Percentiles rank a stretch among this genome's conserved stretches.
These are phyloP conservation scores for Ataeniobius toweri DNA, from an alignment of 2,797 vertebrate genomes.

Conservation along the genomic window DNA sequence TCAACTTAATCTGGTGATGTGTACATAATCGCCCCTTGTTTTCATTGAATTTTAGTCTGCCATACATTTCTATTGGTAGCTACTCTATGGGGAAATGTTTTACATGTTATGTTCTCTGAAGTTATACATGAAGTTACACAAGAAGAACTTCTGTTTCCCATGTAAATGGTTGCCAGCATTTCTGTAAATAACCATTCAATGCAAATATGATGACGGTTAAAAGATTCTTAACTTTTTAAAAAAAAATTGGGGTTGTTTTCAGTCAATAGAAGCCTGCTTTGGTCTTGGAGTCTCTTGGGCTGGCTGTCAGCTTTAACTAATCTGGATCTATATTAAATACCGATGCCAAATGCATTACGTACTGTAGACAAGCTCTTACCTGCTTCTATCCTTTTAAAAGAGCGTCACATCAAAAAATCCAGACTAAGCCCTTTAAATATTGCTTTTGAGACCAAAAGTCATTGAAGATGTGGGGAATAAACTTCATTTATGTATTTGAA, in stretches of 20 bases:
- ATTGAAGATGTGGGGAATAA: background rate
- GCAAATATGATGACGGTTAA: background rate
- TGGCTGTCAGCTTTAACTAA: background rate
- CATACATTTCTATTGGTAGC: background rate
- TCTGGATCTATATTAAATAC: background rate
- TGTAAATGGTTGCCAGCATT: background rate
- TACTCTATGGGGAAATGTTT: background rate
- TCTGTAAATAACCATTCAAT: background rate
- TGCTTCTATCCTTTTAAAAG: background rate
- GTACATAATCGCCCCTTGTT: too few species aligned
- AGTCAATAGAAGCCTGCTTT: background rate
- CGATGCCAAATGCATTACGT: background rate
- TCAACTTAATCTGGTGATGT: background rate
- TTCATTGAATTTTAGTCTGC: background rate
- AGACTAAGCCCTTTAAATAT: slow-evolving; percentile 4
- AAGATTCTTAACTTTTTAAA: background rate
- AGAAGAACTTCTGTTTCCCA: background rate
- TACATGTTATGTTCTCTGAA: background rate
- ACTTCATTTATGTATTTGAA: background rate
- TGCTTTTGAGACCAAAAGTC: background rate
- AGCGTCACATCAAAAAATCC: background rate
- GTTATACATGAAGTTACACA: background rate
- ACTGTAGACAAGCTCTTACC: background rate
- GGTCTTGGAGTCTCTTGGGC: background rate
- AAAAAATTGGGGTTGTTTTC: background rate